phyloP scores from a whole-genome alignment of 2,888 invertebrate genomes.

The Caenorhabditis angaria region DNA sequence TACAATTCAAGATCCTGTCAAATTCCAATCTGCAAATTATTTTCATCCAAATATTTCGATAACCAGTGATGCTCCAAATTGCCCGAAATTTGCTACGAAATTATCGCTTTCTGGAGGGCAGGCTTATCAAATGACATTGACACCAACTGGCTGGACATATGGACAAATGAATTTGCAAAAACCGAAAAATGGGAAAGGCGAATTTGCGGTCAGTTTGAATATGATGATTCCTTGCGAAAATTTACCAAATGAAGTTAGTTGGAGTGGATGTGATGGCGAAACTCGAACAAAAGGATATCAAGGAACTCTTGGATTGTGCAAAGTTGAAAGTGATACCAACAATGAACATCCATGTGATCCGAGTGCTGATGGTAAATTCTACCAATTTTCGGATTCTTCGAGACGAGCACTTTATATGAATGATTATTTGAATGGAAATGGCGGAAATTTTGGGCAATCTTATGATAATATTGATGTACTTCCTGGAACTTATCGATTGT shows the following conservation, averaged over 20 bases:
- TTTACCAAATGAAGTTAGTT: constrained; percentile 25
- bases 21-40: constrained; percentile 9
- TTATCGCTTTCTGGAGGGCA: constrained; percentile 15
- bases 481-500: constrained; percentile 35
- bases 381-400: constrained; percentile 7
- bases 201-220: constrained; percentile 35
- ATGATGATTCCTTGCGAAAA: constrained; percentile 29
- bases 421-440: constrained; percentile 13
- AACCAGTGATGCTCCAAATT: constrained; percentile 26
- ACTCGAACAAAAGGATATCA: constrained; percentile 10
- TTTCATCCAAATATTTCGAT: constrained; percentile 35
- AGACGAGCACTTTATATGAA: constrained; percentile 8
- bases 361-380: constrained; percentile 9
- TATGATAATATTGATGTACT: constrained; percentile 23
- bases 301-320: constrained; percentile 31
- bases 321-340: constrained; percentile 8
- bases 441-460: constrained; percentile 8
- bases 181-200: constrained; percentile 46
- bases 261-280: constrained; percentile 28
- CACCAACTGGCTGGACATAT: constrained; percentile 35
- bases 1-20: constrained; percentile 18
- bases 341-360: constrained; percentile 27
- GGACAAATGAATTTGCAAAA: constrained; percentile 25
- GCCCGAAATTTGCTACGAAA: constrained; percentile 32
- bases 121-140: constrained; percentile 23